These are phyloP conservation scores for Raja brachyura DNA, from an alignment of 2,113 vertebrate genomes.

Conservation along the genomic window DNA sequence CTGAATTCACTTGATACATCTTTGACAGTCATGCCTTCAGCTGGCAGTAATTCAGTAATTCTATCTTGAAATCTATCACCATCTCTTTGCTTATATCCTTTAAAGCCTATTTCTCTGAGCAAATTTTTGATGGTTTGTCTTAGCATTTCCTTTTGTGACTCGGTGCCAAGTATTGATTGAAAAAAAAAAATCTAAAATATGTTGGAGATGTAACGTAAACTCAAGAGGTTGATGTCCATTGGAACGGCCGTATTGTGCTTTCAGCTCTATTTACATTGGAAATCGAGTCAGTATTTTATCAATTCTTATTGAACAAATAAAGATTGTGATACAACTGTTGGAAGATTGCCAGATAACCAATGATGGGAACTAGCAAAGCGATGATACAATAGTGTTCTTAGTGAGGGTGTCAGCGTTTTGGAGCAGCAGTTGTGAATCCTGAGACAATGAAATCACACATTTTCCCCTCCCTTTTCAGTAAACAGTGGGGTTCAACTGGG, in stretches of 20 bases:
- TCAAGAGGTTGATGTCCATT: background rate
- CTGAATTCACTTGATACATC: too few relatives aligned
- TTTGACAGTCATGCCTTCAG: too few relatives aligned
- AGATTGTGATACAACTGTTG: background rate
- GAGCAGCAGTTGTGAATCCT: background rate
- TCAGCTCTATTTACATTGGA: background rate
- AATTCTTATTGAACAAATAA: background rate
- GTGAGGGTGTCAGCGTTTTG: background rate
- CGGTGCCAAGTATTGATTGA: too few relatives aligned
- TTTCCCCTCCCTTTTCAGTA: background rate
- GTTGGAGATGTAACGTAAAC: too few relatives aligned
- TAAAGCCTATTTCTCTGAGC: too few relatives aligned
- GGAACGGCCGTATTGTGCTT: background rate
- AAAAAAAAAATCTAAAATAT: too few relatives aligned
- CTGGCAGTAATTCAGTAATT: too few relatives aligned
- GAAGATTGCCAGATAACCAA: background rate
- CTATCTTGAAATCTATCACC: too few relatives aligned
- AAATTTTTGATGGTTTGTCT: too few relatives aligned
- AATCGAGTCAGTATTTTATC: too few relatives aligned
- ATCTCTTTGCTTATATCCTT: too few relatives aligned
- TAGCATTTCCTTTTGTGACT: too few relatives aligned
- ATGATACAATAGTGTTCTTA: background rate
- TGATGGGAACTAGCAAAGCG: background rate
- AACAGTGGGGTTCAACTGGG: background rate
- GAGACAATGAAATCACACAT: background rate